Base-by-base conservation (phyloP, 2,888 invertebrate species). In the Meandrusa payeni region DNA sequence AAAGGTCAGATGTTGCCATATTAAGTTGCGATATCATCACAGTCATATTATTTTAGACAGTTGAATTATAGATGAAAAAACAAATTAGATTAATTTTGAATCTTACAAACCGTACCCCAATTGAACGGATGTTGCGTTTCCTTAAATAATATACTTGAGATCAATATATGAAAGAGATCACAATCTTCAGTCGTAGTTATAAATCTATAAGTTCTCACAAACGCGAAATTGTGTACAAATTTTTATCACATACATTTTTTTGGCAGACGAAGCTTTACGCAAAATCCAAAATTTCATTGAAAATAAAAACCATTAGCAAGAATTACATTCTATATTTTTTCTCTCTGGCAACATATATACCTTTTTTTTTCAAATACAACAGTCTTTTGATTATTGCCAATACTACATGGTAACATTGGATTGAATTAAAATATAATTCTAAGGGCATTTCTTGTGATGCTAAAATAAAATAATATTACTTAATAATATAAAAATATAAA, bases 161-260 rank as follows among this genome's bases (percentile, higher is more conserved):
- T 82, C 82, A 77, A 71, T 66, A 65, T 70, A 62, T 63, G 67
- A 63, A 64, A 65, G 82, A 82, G 82, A 82, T 82, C 82, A 76
- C 61, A 70, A 69, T 70, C 63, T 72, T 81, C 82, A 82, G 82
- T 82, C 80, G 64, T 69, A 50, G 41, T 43, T 51, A 49, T 39
- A 39, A 39, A 45, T 39, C 44, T 45, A 45, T 28, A 45, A 34
- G 28, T 39, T 34, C 39, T 45, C 39, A 33, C 38, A 19, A 45
- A 34, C 9, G 43, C 36, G 42, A 47, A 49, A 47, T 24, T 38
- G 34, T 39, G 33, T 41, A 41, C 22, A 23, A 40, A 11, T 26
- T 20, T 33, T 42, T 55, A 57, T 61, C 57, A 57, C 55, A 57
- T 60, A 59, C 60, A 60, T 49, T 52, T 61, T 61, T 68, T 70